Conservation (phyloP, 2,888 invertebrate species). For the Agrypnus murinus region DNA sequence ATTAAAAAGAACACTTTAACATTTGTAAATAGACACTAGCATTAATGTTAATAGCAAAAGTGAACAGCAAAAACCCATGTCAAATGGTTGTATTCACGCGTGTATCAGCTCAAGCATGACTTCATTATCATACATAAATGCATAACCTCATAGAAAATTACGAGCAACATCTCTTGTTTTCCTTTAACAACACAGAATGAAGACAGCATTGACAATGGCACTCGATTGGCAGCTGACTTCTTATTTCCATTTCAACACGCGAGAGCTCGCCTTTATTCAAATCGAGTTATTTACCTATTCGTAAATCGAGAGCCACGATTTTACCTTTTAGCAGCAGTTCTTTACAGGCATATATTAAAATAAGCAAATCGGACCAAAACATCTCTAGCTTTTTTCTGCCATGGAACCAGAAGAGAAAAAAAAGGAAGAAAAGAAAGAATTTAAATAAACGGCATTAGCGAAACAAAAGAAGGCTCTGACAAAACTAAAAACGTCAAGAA, state of each 20-base stretch:
- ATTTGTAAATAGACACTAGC: constrained; percentile 37
- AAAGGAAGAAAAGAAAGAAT: not conserved
- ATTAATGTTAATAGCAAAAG: constrained; percentile 33
- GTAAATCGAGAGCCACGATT: constrained; percentile 45
- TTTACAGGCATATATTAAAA: too few species aligned
- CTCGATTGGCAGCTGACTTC: constrained; percentile 61
- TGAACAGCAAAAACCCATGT: constrained; percentile 50
- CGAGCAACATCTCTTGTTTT: constrained; percentile 51
- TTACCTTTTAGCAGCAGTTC: constrained; percentile 13
- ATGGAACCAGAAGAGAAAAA: too few species aligned
- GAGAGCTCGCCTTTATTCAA: constrained; percentile 51
- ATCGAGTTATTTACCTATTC: constrained; percentile 57
- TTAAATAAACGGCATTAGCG: constrained; percentile 39
- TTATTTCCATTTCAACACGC: constrained; percentile 58
- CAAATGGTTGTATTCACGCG: constrained; percentile 60
- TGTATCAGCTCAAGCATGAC: constrained; percentile 60
- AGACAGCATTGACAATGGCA: constrained; percentile 60
- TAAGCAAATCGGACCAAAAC: constrained; percentile 7
- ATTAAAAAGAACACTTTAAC: not conserved
- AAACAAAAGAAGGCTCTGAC: constrained; percentile 44
- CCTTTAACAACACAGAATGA: constrained; percentile 56
- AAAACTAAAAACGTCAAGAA: constrained; percentile 46
- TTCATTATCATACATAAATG: constrained; percentile 64
- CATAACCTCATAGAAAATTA: constrained; percentile 59
- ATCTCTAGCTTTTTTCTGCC: not conserved